Base-by-base conservation (phyloP, 2,113 vertebrate genomes). In the Nestor notabilis region DNA sequence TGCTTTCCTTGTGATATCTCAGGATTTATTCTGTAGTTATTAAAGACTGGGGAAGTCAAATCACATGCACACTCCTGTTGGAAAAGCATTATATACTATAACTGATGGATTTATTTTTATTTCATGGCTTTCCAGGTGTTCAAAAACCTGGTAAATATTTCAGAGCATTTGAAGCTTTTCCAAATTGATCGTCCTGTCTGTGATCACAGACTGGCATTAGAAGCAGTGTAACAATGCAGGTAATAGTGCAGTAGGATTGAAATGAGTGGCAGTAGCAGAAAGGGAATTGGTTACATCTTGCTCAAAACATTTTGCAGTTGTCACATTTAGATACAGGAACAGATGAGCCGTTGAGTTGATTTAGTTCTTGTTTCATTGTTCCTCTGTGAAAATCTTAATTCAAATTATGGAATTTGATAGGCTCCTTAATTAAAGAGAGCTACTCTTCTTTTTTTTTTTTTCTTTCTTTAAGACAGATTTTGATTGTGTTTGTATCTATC, bases 281-380 rank as follows among this genome's bases (percentile, higher is more conserved):
- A 85, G 19, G 19, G 31, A 76, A 49, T 88, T 76, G 33, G 41
- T 91, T 91, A 77, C n/a, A 39, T 69, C 61, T 85, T 87, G 37
- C 74, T 80, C 17, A 53, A 86, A 93, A 83, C 66, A 86, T 69
- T 87, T 94, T 70, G 28, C 53, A 70, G 43, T 79, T 85, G 25
- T 83, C 68, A 66, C 46, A 44, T 90, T 65, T 80, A 69, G 82
- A 80, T 25, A 37, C 5, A 72, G 65, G 46, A 91, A 74, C 20
- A 56, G 49, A 74, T 80, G 71, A 96, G 35, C 49, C 68, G 31
- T 60, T 43, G 50, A 89, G 89, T 58, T 88, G 53, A 78, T 61
- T 84, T 74, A 94, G 43, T 69, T 95, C n/a, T 94, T 86, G 46
- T 86, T 86, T 90, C 68, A 43, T 74, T 90, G n/a, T 77, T 93